Evolutionary conservation across 2,888 invertebrate species (phyloP).

Genomic region (Parasteatoda lunata): DNA sequence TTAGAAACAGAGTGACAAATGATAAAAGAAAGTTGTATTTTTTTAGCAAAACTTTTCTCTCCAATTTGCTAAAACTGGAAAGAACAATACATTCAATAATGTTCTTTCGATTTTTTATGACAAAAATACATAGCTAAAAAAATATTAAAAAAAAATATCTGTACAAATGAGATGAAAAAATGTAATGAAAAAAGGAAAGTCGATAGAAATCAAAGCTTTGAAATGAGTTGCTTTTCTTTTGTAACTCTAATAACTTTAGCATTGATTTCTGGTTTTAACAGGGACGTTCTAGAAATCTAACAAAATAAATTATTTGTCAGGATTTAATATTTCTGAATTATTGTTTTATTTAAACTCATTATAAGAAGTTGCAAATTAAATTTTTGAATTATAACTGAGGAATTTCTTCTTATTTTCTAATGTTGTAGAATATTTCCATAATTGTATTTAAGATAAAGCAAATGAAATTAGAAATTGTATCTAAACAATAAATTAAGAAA

Average conservation of each 20-base stretch:
- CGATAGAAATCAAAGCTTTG: conserved; percentile 50
- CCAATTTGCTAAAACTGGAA: conserved; percentile 33
- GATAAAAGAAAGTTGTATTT: conserved; percentile 10
- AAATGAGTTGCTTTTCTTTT: conserved; percentile 53
- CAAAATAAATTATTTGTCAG: neutral
- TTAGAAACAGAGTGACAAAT: conserved; percentile 22
- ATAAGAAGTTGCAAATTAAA: too few species aligned
- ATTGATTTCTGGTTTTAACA: conserved; percentile 27
- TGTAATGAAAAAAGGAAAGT: conserved; percentile 22
- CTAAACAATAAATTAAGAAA: too few species aligned
- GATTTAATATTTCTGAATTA: neutral
- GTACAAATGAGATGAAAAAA: conserved; percentile 1
- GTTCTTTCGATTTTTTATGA: conserved; percentile 20
- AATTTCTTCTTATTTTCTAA: too few species aligned
- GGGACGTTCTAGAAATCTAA: neutral
- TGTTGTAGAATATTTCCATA: too few species aligned
- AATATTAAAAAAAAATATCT: conserved; percentile 14
- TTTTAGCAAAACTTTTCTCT: conserved; percentile 27
- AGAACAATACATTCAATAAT: conserved; percentile 58
- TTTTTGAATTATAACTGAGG: too few species aligned
- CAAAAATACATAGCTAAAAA: conserved; percentile 7
- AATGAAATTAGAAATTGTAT: too few species aligned
- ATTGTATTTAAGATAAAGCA: too few species aligned
- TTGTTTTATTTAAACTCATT: neutral
- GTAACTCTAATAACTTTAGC: conserved; percentile 44